Evolutionary conservation across 2,797 vertebrate genomes (phyloP), one percentile per base, ranked within the genome.

Genomic region (Microchirus variegatus): DNA sequence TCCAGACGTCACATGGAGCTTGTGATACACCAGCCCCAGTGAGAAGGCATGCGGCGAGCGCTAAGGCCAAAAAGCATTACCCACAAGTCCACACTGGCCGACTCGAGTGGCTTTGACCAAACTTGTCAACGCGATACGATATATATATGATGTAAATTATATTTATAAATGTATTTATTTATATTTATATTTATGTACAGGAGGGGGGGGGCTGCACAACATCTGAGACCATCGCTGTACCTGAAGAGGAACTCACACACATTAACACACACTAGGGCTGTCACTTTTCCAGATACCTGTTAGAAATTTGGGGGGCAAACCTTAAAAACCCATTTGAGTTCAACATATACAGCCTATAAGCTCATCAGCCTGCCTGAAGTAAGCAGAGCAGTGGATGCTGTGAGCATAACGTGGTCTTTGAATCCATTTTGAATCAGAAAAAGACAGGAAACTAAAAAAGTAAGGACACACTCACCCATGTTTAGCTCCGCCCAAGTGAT

Each of bases 1-100:
- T 86, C 89, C 79, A 87, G 87, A 89, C 72, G 77, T 70, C 79
- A 78, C 70, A 76, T 68, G 87, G 87, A 90, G 86, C 69, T 77
- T 49, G 60, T 88, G 70, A 48, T 59, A 83, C 80, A 86, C 90
- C 80, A 80, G 54, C 82, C 59, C 72, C 67, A 80, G 90, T 88
- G 73, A 81, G 7, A 75, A 76, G 63, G 80, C 59, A 43, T 48
- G 58, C 49, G 54, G 59, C 77, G 22, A 50, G 60, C 55, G 54
- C 70, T 63, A 75, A 85, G 73, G 67, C 69, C 79, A 63, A 74
- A 57, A 62, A 53, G 63, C 67, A 45, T 68, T 18, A 44, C 48
- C 43, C 35, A 48, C 42, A 7, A 66, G 51, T 67, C 56, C 15
- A 46, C 6, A 36, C 59, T 44, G 73, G 68, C 55, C 57, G 71